Base-by-base conservation (phyloP, 2,797 vertebrate species). In the Neopelma chrysocephalum region DNA sequence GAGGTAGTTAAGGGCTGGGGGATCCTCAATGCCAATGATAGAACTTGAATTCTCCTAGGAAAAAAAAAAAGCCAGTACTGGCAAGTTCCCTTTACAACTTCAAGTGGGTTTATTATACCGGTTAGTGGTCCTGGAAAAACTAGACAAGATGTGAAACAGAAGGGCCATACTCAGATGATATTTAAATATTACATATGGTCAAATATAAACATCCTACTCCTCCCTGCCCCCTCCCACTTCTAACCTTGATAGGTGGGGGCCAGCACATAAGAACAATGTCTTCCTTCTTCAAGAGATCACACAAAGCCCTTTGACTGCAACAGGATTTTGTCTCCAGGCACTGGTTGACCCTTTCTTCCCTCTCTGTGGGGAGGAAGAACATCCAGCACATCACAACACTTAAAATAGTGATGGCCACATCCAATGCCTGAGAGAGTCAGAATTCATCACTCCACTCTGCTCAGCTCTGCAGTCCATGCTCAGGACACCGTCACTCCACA, bases 381-480 rank as follows among this genome's bases (percentile, higher is more conserved):
- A 86, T 3, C 47, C 82, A 79, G 22, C 36, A 65, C 38, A 54
- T 7, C 43, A 29, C 25, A 53, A 27, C 42, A 18, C 53, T 75
- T 50, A 61, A 48, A 78, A 38, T 23, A 78, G 20, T 4, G 34
- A n/a, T 26, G 31, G 32, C 29, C 51, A 38, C 70, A 57, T 32
- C 42, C n/a, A 32, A 43, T 0, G 0, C 31, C 60, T 42, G 32
- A 68, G 71, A 25, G 12, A 32, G n/a, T 5, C 70, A 81, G 36
- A 70, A 82, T 48, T 31, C 53, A 53, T 43, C 78, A 5, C 27
- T 69, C 26, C 1, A 1, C 23, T 53, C 42, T 22, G 38, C 43
- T 4, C 77, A 53, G 57, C 50, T 72, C 54, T 54, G 71, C 66
- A 42, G 56, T 77, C 68, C 48, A 15, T 68, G 78, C 65, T 47